A percentile compares a stretch with the other conserved stretches of the same genome.
phyloP scores from a whole-genome alignment of 2,113 vertebrate species.

The Sebastes fasciatus region DNA sequence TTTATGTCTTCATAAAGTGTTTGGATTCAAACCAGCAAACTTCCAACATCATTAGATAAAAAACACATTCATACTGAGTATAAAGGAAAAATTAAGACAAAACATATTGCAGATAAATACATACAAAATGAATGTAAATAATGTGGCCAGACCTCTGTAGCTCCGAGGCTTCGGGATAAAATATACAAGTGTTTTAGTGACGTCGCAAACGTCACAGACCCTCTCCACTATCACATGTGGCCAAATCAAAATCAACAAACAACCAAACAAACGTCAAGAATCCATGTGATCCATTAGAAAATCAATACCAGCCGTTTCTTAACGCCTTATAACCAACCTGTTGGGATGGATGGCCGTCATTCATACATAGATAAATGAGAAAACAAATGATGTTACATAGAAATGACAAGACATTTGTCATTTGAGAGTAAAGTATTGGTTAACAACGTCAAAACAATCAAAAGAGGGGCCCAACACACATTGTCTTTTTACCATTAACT shows the following conservation, averaged over 20 bases:
- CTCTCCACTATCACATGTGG: slow-evolving; percentile 11
- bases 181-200: too few species aligned
- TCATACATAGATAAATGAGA: background rate
- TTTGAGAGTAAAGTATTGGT: slow-evolving; percentile 14
- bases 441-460: background rate
- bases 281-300: slow-evolving; percentile 9
- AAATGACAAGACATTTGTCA: background rate
- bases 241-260: slow-evolving; percentile 9
- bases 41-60: too few species aligned
- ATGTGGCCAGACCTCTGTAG: too few species aligned
- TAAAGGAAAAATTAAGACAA: too few species aligned
- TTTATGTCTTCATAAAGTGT: background rate
- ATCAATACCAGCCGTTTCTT: background rate
- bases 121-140: too few species aligned
- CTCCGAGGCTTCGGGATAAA: too few species aligned
- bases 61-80: too few species aligned
- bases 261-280: slow-evolving; percentile 13
- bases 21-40: background rate
- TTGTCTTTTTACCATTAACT: background rate
- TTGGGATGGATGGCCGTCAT: slow-evolving; percentile 1
- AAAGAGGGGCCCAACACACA: background rate
- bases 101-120: too few species aligned
- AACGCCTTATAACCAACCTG: background rate
- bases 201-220: background rate
- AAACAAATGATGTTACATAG: slow-evolving; percentile 2